Evolutionary conservation across 2,113 vertebrate genomes (phyloP).

Genomic region (Nematolebias whitei): DNA sequence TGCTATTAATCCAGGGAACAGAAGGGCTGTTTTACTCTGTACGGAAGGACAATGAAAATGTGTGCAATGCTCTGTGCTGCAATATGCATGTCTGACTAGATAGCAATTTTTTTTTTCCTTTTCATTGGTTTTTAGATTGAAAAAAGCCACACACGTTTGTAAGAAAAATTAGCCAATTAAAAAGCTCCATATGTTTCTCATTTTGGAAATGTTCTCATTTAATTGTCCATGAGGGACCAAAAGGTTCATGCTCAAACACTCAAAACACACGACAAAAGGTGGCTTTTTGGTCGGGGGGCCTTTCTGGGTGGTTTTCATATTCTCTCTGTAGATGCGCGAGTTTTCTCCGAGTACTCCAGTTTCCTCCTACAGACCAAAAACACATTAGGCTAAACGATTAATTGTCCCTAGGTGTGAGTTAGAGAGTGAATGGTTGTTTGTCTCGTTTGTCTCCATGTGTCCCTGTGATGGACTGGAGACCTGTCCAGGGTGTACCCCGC

Average conservation of each 20-base stretch:
- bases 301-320: no score
- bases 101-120: constrained; percentile 44
- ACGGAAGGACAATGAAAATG: constrained; percentile 70
- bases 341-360: no score
- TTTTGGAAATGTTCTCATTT: constrained; percentile 79
- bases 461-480: no score
- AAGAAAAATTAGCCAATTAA: constrained; percentile 84
- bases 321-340: no score
- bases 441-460: no score
- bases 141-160: constrained; percentile 67
- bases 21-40: constrained; percentile 73
- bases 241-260: constrained; percentile 54
- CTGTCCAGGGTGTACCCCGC: no score
- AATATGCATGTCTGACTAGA: constrained; percentile 68
- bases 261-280: constrained; percentile 38
- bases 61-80: constrained; percentile 60
- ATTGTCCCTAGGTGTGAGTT: no score
- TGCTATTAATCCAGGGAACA: constrained; percentile 79
- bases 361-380: no score
- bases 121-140: constrained; percentile 66
- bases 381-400: no score
- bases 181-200: constrained; percentile 81
- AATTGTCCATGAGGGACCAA: constrained; percentile 75
- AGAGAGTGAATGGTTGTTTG: no score
- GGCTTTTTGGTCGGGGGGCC: no score